These are phyloP conservation scores for Latheticus oryzae DNA, from an alignment of 2,888 invertebrate species.

Conservation along the genomic window DNA sequence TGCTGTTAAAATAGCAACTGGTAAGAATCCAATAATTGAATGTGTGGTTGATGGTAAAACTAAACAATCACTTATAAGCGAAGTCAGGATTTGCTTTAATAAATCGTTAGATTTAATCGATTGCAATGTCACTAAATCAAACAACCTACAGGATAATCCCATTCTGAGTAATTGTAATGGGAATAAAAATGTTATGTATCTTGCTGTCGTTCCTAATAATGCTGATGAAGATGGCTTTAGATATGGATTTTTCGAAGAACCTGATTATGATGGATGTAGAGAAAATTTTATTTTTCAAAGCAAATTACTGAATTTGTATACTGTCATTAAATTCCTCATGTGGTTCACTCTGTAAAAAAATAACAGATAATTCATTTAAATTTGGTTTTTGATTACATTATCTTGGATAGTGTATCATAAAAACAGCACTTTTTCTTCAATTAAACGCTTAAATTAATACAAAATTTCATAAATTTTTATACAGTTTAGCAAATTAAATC, in stretches of 20 bases:
- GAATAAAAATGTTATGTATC: conserved; percentile 70
- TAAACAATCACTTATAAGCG: conserved; percentile 72
- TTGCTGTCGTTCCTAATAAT: conserved; percentile 65
- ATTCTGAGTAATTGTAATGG: conserved; percentile 73
- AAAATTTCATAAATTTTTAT: too few relatives aligned
- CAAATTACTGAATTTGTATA: conserved; percentile 67
- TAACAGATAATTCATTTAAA: too few relatives aligned
- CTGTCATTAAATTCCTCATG: conserved; percentile 70
- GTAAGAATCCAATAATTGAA: conserved; percentile 73
- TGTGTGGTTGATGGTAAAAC: conserved; percentile 72
- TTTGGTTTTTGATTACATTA: too few relatives aligned
- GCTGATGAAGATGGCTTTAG: too few relatives aligned
- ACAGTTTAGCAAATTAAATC: too few relatives aligned
- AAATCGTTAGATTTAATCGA: conserved; percentile 73
- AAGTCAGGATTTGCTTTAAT: conserved; percentile 81
- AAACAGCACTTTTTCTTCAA: too few relatives aligned
- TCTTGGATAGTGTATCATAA: too few relatives aligned
- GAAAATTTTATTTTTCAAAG: conserved; percentile 26
- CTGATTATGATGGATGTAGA: conserved; percentile 8
- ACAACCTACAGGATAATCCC: conserved; percentile 54
- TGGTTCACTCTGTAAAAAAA: conserved; percentile 71
- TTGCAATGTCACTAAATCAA: conserved; percentile 71
- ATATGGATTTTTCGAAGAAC: conserved; percentile 43
- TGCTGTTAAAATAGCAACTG: conserved; percentile 69
- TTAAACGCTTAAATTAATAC: too few relatives aligned